phyloP scores from a whole-genome alignment of 2,113 vertebrate genomes.

The Periophthalmodon schlosseri region DNA sequence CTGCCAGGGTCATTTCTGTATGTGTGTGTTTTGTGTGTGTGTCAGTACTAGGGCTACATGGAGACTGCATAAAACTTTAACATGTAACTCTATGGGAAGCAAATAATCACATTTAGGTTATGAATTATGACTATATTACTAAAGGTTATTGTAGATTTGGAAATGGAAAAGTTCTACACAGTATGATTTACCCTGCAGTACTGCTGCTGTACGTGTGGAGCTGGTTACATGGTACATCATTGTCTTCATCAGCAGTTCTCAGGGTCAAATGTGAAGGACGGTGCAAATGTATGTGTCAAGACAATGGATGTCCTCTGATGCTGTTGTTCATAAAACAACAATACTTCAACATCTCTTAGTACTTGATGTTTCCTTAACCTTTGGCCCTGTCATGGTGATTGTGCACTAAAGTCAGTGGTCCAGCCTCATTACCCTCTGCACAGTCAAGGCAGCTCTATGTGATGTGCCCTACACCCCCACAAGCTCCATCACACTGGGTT shows the following conservation, averaged over 20 bases:
- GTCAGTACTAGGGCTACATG: no score
- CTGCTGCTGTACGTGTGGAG: background rate
- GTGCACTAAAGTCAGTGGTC: background rate
- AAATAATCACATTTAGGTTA: no score
- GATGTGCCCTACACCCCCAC: conserved; percentile 28
- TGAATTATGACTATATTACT: no score
- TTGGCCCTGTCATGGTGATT: conserved; percentile 7
- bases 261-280: conserved; percentile 24
- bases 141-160: background rate
- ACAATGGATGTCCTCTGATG: conserved; percentile 35
- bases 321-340: conserved; percentile 44
- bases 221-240: conserved; percentile 18
- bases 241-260: conserved; percentile 11
- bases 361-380: conserved; percentile 5
- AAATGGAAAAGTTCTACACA: background rate
- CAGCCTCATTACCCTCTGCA: conserved; percentile 11
- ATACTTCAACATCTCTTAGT: conserved; percentile 24
- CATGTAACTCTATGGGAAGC: no score
- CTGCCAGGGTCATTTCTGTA: no score
- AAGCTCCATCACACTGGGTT: conserved; percentile 8
- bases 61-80: no score
- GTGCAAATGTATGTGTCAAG: conserved; percentile 12
- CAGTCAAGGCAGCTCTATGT: conserved; percentile 18
- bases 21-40: no score
- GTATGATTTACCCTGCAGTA: conserved; percentile 2